Evolutionary conservation across 2,113 vertebrate species (phyloP).

Genomic region (human): DNA sequence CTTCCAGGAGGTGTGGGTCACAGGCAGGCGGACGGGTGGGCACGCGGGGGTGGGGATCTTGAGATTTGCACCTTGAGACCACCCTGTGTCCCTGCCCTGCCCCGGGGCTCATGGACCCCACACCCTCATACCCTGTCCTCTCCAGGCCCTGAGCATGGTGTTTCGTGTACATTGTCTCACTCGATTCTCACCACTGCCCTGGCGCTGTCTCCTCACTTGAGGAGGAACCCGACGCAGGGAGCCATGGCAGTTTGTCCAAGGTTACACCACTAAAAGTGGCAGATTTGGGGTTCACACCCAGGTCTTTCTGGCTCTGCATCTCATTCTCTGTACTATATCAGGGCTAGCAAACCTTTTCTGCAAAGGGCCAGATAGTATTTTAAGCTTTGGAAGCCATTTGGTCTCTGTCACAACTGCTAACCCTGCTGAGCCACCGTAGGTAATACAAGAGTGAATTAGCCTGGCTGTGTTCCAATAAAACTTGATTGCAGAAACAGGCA

Average conservation of each 20-base stretch:
- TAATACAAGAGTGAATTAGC: fast-evolving
- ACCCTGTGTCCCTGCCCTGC: background rate
- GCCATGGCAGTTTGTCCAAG: background rate
- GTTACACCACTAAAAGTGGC: too few relatives aligned
- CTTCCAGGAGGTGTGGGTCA: conserved; percentile 92
- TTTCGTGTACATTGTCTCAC: background rate
- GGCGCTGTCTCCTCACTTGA: background rate
- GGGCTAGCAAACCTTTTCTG: too few relatives aligned
- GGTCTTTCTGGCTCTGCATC: background rate
- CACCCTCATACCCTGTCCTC: background rate
- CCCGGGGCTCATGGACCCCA: background rate
- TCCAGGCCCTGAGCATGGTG: background rate
- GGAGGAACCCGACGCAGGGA: background rate
- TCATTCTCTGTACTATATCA: fast-evolving
- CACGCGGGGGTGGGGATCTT: too few relatives aligned
- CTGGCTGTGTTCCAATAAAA: background rate
- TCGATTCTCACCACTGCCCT: background rate
- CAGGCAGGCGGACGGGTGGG: fast-evolving
- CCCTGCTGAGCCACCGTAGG: fast-evolving
- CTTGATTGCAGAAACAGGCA: too few relatives aligned
- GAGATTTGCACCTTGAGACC: too few relatives aligned
- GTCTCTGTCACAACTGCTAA: background rate
- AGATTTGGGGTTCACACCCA: background rate
- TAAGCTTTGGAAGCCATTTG: fast-evolving
- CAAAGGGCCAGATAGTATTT: fast-evolving